Base-by-base conservation (phyloP, 2,113 vertebrate genomes). In the Neolamprologus sp. region DNA sequence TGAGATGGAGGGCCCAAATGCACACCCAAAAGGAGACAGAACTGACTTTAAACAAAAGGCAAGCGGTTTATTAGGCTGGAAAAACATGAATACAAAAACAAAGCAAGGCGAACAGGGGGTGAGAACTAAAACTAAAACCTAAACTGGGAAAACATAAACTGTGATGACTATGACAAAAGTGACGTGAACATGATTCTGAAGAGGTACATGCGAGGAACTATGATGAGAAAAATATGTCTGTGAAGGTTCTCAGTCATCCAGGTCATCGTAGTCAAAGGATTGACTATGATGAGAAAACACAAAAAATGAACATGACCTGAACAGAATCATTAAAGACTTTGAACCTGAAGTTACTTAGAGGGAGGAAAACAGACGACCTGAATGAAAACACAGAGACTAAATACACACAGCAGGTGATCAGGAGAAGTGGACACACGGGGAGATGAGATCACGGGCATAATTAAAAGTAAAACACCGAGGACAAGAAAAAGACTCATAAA, bases 141-240 rank as follows among this genome's bases (percentile, higher is more conserved):
- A 58, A 58, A 58, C 26, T 58, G 55, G 26, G 55, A 28, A 58
- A 58, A 58, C 26, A 2, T 58, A 58, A 58, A 58, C 26, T 58
- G 54, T 55, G 14, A 58, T 16, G 8, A 6, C 57, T 0, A 9
- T 60, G 26, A 60, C 57, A 60, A 60, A 60, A 60, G 57, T 30
- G 57, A 58, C 0, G 0, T 58, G 55, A 30, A 58, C 57, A 9
- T 58, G 5, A 60, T 30, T 60, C 14, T 58, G 57, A 58, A 58
- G 14, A 58, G 57, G 0, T 30, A 9, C 26, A 60, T 60, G 26
- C 0, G 0, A 58, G 55, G 26, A 58, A 30, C 23, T 58, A 58
- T 28, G 55, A 58, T 26, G 26, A 26, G 26, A 26, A 26, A 26
- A 26, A 26, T 26, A 26, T 26, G 26, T 26, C 26, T 26, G 26